These are phyloP conservation scores for Apteryx owenii DNA, from an alignment of 2,113 vertebrate genomes.

Conservation along the genomic window DNA sequence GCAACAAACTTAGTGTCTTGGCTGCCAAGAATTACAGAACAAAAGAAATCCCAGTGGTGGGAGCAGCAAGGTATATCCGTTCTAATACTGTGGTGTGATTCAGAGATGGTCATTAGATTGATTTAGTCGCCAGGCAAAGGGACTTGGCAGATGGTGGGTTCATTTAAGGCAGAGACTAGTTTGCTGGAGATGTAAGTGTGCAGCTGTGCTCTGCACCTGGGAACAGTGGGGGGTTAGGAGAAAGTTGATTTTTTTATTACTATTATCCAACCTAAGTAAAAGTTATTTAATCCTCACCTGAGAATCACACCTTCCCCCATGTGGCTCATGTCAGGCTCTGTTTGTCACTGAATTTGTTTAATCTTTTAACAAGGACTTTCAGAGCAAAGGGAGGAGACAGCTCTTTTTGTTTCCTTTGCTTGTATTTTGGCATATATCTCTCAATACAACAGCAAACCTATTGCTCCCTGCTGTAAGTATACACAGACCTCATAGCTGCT, in stretches of 20 bases:
- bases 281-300: not conserved
- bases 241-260: rapidly evolving
- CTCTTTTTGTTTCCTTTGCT: not conserved
- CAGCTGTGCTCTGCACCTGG: not conserved
- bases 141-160: not conserved
- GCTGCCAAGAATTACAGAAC: not conserved
- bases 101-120: not conserved
- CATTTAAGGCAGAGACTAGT: not conserved
- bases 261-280: not conserved
- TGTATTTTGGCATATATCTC: not conserved
- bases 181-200: not conserved
- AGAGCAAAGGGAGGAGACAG: not conserved
- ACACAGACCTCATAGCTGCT: rapidly evolving
- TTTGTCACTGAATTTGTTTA: not conserved
- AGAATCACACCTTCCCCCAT: not conserved
- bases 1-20: not conserved
- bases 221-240: not conserved
- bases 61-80: not conserved
- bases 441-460: not conserved
- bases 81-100: not conserved
- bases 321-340: not conserved
- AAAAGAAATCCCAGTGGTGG: not conserved
- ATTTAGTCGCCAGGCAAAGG: constrained; percentile 12
- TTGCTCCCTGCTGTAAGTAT: not conserved
- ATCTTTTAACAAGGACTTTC: not conserved